Base-by-base conservation (phyloP, 2,888 invertebrate genomes). In the Seira musarum region DNA sequence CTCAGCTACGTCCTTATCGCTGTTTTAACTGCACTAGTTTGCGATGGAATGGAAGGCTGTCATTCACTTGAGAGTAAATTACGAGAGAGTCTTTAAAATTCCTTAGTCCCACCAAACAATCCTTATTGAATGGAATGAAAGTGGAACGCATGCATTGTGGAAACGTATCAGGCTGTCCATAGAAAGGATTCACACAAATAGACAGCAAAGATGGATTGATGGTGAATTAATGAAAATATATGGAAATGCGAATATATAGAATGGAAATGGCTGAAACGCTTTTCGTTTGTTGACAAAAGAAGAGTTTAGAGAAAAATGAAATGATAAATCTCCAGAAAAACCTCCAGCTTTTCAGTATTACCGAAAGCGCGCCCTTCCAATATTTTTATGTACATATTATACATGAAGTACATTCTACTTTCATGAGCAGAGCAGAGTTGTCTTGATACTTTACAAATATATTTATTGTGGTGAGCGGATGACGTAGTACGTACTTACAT, bases 171-270 rank as follows among this genome's bases (percentile, higher is more conserved):
- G 69, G 53, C 30, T 30, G 24, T 46, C n/a, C 25, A 69, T 1
- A 69, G 57, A 57, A 24, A 30, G 40, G 5, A 40, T 40, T 13
- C 6, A 40, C 40, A 13, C 13, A 8, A 8, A 40, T 40, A 40
- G 40, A 40, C 40, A 40, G 40, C 6, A 40, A 40, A 40, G 40
- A n/a, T 60, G 35, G 60, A 60, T 69, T 69, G 69, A 69, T 69
- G 57, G 60, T 24, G 35, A 69, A 69, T 60, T 69, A 35, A 53
- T 35, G 8, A 15, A 40, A 40, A 40, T 40, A 8, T 40, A 40
- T 19, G n/a, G 17, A 35, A 1, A 2, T 13, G 5, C 17, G 30
- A 63, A 22, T 21, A 19, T 24, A 17, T 46, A 61, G 63, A 40
- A 70, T 35, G 60, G 17, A 61, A 61, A n/a, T 40, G 71, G 57